Evolutionary conservation across 2,113 vertebrate species (phyloP).

Genomic region (Microtus pennsylvanicus): DNA sequence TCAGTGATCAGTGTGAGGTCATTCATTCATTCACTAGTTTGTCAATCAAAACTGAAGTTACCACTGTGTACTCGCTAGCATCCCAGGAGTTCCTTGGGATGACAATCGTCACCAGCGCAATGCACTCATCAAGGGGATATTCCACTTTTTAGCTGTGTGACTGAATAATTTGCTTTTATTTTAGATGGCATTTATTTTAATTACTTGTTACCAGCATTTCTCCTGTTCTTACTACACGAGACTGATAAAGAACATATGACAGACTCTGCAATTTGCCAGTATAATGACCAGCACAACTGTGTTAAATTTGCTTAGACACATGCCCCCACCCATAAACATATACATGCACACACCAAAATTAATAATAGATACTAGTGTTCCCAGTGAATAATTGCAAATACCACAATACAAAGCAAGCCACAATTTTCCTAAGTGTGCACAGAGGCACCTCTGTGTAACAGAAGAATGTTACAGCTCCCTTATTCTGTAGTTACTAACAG

Average conservation of each 20-base stretch:
- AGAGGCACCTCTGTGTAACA: not conserved
- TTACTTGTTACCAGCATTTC: not conserved
- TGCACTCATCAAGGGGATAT: not conserved
- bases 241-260: not conserved
- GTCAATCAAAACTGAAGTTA: not conserved
- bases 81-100: not conserved
- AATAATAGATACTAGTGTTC: not conserved
- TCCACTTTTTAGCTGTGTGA: not conserved
- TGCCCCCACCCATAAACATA: not conserved
- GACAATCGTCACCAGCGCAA: not conserved
- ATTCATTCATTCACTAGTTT: constrained; percentile 10
- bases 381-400: not conserved
- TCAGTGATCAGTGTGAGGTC: not conserved
- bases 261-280: not conserved
- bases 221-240: not conserved
- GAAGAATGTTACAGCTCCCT: not conserved
- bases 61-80: not conserved
- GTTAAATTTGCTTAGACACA: not conserved
- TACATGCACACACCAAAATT: not conserved
- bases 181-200: not conserved
- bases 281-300: not conserved
- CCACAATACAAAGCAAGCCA: not conserved
- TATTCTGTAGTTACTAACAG: not conserved
- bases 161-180: not conserved
- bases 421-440: not conserved